phyloP scores from a whole-genome alignment of 2,113 vertebrate genomes.

The Nerophis ophidion region DNA sequence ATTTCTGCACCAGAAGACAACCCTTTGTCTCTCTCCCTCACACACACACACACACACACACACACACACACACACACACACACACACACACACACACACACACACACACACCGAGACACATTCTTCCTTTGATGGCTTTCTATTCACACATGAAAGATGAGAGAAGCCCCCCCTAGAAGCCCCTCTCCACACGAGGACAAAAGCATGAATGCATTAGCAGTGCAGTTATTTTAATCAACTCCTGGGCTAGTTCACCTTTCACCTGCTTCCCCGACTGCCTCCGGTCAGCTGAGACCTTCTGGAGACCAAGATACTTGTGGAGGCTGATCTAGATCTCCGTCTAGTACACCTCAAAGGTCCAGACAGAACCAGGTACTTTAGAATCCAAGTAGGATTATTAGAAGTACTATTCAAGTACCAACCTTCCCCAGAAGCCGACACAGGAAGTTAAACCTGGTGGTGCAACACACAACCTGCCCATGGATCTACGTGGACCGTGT shows the following conservation, averaged over 20 bases:
- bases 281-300: slow-evolving; percentile 7
- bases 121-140: slow-evolving; percentile 42
- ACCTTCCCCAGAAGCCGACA: too few species aligned
- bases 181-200: slow-evolving; percentile 32
- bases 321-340: too few species aligned
- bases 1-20: not conserved
- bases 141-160: slow-evolving; percentile 48
- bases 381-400: too few species aligned
- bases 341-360: too few species aligned
- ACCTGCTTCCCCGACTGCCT: slow-evolving; percentile 32
- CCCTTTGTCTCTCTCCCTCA: not conserved
- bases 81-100: slow-evolving; percentile 13
- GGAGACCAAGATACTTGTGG: too few species aligned
- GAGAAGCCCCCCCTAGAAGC: slow-evolving; percentile 13
- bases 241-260: slow-evolving; percentile 39
- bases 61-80: not conserved
- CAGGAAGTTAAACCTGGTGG: too few species aligned
- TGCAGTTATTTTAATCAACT: slow-evolving; percentile 56
- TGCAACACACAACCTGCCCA: too few species aligned
- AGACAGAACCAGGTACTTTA: too few species aligned
- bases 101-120: not conserved
- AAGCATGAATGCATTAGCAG: slow-evolving; percentile 32
- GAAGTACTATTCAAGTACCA: too few species aligned
- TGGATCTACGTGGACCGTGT: too few species aligned
- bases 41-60: not conserved